Conservation (phyloP, 2,113 vertebrate species). For the Labeo catla region DNA sequence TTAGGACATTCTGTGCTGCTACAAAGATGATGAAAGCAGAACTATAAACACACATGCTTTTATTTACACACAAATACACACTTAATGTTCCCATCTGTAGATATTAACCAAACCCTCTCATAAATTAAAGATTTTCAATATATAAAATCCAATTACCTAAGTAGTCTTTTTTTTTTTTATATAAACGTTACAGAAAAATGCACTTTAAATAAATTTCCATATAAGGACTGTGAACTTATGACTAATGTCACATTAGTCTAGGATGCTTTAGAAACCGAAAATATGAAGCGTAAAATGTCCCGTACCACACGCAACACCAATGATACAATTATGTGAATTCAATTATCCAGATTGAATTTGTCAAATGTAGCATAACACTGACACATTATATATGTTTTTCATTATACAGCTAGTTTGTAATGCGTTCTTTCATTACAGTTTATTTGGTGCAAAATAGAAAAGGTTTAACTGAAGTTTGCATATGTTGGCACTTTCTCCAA, state of each 20-base stretch:
- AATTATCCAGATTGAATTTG: slow-evolving; percentile 16
- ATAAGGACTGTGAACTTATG: not conserved
- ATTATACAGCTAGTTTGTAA: not conserved
- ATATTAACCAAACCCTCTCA: too few species aligned
- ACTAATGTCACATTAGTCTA: not conserved
- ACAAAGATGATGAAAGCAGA: slow-evolving; percentile 4
- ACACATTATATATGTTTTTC: not conserved
- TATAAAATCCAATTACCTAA: not conserved
- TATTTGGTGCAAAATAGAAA: not conserved
- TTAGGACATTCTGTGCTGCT: slow-evolving; percentile 31
- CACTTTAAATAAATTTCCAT: not conserved
- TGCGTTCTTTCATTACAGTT: not conserved
- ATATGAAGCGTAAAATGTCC: slow-evolving; percentile 30
- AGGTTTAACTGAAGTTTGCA: not conserved
- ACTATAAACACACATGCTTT: not conserved
- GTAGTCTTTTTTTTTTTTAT: not conserved
- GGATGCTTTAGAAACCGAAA: not conserved
- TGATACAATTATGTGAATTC: slow-evolving; percentile 30
- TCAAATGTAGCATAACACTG: slow-evolving; percentile 19
- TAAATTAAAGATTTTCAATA: not conserved
- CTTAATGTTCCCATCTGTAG: not conserved
- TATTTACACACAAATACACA: slow-evolving; percentile 25
- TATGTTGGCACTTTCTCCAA: not conserved
- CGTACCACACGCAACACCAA: slow-evolving; percentile 14
- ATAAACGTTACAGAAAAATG: not conserved